A percentile compares a stretch with the other conserved stretches of the same genome.
These are phyloP conservation scores for Pachycephala philippinensis DNA, from an alignment of 2,113 vertebrate genomes.

Conservation along the genomic window DNA sequence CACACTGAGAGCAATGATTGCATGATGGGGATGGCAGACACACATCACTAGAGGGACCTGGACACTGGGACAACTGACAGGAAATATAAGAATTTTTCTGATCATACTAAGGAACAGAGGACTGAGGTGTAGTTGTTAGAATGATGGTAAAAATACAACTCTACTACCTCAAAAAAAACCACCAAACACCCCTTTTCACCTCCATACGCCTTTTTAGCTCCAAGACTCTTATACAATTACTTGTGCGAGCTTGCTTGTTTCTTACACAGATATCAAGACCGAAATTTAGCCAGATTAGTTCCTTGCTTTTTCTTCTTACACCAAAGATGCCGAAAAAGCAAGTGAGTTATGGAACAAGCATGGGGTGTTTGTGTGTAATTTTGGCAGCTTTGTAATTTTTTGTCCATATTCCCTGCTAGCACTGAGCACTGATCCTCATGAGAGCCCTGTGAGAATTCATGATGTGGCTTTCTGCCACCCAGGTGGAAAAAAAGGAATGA, in stretches of 20 bases:
- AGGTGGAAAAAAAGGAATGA: background rate
- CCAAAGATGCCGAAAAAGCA: background rate
- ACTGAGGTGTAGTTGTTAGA: background rate
- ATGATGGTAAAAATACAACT: background rate
- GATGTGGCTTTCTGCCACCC: background rate
- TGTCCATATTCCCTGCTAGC: background rate
- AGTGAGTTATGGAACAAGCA: background rate
- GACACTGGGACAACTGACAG: background rate
- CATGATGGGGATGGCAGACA: rapidly evolving
- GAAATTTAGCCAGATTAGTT: background rate
- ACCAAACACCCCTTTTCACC: background rate
- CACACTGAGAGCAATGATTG: background rate
- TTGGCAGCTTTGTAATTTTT: background rate
- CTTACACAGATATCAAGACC: rapidly evolving
- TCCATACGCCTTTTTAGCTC: background rate
- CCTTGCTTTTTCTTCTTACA: background rate
- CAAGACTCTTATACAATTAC: background rate
- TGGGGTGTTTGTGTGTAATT: background rate
- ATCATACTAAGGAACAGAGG: background rate
- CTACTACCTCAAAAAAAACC: background rate
- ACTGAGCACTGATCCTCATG: background rate
- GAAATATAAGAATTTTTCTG: background rate
- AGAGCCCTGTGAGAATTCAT: background rate
- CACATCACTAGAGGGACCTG: background rate
- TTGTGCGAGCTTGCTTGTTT: background rate